Evolutionary conservation across 2,888 invertebrate species (phyloP), one percentile per base, ranked within the genome.

Genomic region (Ligdia adustata): DNA sequence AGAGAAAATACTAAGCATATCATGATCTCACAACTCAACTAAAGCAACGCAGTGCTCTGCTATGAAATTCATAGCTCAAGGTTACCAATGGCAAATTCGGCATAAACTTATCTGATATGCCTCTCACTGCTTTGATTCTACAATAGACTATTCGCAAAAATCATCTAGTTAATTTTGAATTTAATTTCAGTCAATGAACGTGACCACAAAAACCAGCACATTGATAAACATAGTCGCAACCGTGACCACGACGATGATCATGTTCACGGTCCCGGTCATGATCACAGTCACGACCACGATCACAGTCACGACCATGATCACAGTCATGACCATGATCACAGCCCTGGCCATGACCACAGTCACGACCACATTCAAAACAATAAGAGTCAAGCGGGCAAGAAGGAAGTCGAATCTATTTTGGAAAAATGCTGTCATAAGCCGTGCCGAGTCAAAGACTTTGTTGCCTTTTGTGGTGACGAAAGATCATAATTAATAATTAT

Each of bases 361-460:
- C 20, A 43, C 9, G 33, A 39, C 20, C 37, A 52, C 27, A 20
- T 2, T 5, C 18, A 18, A 1, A 18, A 22, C 1, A 4, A 22
- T 1, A 2, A n/a, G 22, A 22, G 26, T 6, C 35, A 50, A 7
- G 22, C 12, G 13, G 20, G 33, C 34, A 48, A 41, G 38, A 46
- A 44, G 13, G 52, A 45, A 7, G 35, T 9, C 16, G 29, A 9
- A 2, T 31, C 47, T 5, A 40, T 60, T 5, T 7, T 16, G 6
- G 60, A 54, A 0, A 31, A 35, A 20, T 66, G 65, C 29, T 66
- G 65, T 31, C 4, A 14, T 3, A 60, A 56, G 4, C 49, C 57
- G 1, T 66, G 65, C 26, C 37, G 38, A 11, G 38, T 60, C n/a
- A 52, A 52, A 40, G 62, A 62, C 4, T 51, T 62, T 5, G n/a